Evolutionary conservation across 2,797 vertebrate species (phyloP).

Genomic region (Dendrocincla fuliginosa): DNA sequence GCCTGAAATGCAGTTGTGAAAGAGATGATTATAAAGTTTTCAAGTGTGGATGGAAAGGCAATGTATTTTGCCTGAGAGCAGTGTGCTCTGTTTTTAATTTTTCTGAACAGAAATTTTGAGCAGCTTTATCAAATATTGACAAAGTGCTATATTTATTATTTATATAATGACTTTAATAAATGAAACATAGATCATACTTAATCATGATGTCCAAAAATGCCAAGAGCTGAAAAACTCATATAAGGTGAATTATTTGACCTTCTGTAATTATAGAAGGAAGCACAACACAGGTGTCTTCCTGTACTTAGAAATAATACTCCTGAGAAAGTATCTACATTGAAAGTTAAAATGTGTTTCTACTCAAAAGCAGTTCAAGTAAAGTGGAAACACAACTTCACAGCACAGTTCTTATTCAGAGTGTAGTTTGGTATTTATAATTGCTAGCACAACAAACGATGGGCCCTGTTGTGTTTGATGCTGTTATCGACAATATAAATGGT

Average conservation of each 20-base stretch:
- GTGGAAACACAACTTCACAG: slow-evolving; percentile 29
- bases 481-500: slow-evolving; percentile 41
- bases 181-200: slow-evolving; percentile 59
- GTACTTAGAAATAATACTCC: slow-evolving; percentile 50
- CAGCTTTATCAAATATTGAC: slow-evolving; percentile 50
- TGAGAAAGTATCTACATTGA: slow-evolving; percentile 7
- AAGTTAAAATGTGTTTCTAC: slow-evolving; percentile 67
- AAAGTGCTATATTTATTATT: slow-evolving; percentile 68
- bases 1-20: not conserved
- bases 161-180: slow-evolving; percentile 53
- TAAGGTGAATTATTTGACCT: slow-evolving; percentile 52
- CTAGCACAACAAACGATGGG: not conserved
- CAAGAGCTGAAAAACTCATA: slow-evolving; percentile 43
- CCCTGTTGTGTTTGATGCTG: slow-evolving; percentile 37
- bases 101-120: slow-evolving; percentile 5
- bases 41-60: not conserved
- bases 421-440: slow-evolving; percentile 45
- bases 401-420: not conserved
- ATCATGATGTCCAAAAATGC: slow-evolving; percentile 43
- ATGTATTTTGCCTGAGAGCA: not conserved
- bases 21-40: not conserved
- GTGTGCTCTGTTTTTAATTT: not conserved
- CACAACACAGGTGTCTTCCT: slow-evolving; percentile 71
- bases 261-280: slow-evolving; percentile 57
- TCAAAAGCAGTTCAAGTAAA: slow-evolving; percentile 59